Evolutionary conservation across 1,140 invertebrate species (phyloP).

Genomic region (Alviniconcha marisindica): DNA sequence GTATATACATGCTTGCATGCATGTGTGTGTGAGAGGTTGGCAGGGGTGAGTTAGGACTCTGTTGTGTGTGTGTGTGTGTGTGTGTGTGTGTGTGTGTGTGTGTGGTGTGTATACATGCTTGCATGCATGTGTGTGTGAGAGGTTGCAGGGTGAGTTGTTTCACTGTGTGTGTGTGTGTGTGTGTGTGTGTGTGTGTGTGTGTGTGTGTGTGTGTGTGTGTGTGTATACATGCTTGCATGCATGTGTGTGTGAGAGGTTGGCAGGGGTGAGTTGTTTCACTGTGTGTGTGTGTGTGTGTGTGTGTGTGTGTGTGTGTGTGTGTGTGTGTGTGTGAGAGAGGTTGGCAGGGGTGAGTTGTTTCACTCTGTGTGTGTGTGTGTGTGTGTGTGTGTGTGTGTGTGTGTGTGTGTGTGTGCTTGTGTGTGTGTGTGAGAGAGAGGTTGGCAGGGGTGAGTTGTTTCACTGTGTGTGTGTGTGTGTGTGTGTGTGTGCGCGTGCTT

Average conservation of each 20-base stretch:
- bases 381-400: neutral
- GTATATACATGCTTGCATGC: neutral
- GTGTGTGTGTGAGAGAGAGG: neutral
- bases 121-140: neutral
- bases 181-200: constrained; percentile 1
- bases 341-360: neutral
- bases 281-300: neutral
- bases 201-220: neutral
- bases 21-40: neutral
- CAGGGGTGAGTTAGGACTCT: no score
- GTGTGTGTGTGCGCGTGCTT: no score
- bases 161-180: neutral
- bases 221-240: neutral
- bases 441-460: no score
- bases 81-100: no score
- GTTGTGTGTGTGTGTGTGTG: neutral
- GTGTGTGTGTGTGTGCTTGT: no score
- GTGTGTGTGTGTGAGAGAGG: neutral
- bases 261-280: no score
- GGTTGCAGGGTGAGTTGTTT: neutral
- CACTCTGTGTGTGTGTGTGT: neutral
- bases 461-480: neutral
- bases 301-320: no score
- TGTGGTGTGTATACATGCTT: neutral
- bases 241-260: neutral